A percentile compares a stretch with the other conserved stretches of the same genome.
These are phyloP conservation scores for Uropetala carovei DNA, from an alignment of 2,888 invertebrate genomes.

Conservation along the genomic window DNA sequence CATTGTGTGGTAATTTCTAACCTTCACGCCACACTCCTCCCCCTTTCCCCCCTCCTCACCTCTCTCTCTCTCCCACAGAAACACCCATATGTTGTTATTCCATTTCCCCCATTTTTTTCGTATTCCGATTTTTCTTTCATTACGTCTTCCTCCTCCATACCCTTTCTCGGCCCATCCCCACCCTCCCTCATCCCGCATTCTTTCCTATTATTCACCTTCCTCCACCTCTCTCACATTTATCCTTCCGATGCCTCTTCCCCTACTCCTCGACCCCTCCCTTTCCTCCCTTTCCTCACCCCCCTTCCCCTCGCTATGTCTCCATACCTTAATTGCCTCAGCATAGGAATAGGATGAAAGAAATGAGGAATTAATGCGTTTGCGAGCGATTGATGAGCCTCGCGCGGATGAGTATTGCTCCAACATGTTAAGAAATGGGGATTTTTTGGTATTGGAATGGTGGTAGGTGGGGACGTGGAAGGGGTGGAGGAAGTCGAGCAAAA, in stretches of 20 bases:
- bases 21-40: slow-evolving; percentile 42
- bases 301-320: not conserved
- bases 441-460: not conserved
- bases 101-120: slow-evolving; percentile 37
- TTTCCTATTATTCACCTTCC: slow-evolving; percentile 7
- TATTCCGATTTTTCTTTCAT: slow-evolving; percentile 52
- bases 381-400: not conserved
- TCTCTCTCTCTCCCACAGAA: not conserved
- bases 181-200: not conserved
- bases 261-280: not conserved
- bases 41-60: not conserved
- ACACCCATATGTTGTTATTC: slow-evolving; percentile 55
- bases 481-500: not conserved
- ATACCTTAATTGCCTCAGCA: not conserved
- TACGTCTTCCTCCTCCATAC: not conserved
- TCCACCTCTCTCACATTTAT: not conserved
- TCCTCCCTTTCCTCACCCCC: not conserved
- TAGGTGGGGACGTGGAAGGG: not conserved
- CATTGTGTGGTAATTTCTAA: slow-evolving; percentile 64
- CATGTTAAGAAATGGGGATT: not conserved
- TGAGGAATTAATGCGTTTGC: too few relatives aligned
- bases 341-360: not conserved
- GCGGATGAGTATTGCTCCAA: not conserved
- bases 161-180: not conserved
- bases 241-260: not conserved